Percentiles rank a stretch among this genome's conserved stretches.
phyloP scores from a whole-genome alignment of 2,113 vertebrate species.

The Nothocercus nigrocapillus region DNA sequence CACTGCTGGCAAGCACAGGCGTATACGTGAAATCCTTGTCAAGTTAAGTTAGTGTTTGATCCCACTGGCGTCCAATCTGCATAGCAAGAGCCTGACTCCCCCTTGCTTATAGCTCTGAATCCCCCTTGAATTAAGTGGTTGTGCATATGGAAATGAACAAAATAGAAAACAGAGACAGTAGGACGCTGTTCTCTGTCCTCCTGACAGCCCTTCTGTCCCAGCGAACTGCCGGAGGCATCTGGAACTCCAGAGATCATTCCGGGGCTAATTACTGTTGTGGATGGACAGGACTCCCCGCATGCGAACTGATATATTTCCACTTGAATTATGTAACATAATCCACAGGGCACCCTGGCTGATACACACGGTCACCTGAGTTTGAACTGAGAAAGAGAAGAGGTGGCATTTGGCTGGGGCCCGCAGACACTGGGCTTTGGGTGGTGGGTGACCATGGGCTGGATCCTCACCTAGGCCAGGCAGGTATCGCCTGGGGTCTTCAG shows the following conservation, averaged over 20 bases:
- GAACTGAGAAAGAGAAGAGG: neutral
- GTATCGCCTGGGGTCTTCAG: neutral
- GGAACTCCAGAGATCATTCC: neutral
- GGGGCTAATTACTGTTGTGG: neutral
- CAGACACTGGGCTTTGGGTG: neutral
- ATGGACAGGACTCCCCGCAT: neutral
- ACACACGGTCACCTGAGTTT: fast-evolving
- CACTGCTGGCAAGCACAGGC: neutral
- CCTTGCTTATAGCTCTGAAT: neutral
- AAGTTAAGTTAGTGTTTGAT: neutral
- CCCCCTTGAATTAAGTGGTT: neutral
- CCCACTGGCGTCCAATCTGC: neutral
- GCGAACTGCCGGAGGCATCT: neutral
- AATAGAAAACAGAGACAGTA: neutral
- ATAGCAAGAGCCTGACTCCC: neutral
- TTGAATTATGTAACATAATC: neutral
- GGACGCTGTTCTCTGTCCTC: neutral
- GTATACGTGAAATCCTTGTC: neutral
- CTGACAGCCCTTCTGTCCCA: neutral
- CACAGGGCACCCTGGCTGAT: neutral
- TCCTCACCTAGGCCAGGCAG: neutral
- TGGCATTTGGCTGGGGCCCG: neutral
- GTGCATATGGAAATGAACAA: neutral
- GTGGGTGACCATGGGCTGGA: neutral
- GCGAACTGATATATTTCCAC: neutral